Evolutionary conservation across 2,113 vertebrate genomes (phyloP).

Genomic region (Patagioenas fasciata): DNA sequence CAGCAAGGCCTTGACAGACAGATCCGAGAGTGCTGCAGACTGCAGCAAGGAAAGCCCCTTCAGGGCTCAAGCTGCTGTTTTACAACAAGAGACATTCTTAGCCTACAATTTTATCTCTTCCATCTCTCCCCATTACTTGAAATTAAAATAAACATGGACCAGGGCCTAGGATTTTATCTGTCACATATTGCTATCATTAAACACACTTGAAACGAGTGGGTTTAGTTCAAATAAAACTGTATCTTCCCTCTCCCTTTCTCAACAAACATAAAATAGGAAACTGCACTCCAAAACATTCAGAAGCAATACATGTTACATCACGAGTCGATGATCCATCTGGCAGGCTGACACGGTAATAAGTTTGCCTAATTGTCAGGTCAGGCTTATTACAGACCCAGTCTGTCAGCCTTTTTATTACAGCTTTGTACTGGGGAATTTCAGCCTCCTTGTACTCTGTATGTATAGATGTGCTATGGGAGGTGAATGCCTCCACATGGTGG

Average conservation of each 20-base stretch:
- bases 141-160: constrained; percentile 75
- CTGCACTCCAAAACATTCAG: constrained; percentile 58
- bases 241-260: constrained; percentile 54
- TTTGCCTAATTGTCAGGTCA: constrained; percentile 79
- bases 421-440: constrained; percentile 50
- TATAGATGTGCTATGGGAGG: background rate
- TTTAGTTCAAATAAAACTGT: constrained; percentile 77
- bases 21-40: background rate
- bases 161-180: constrained; percentile 74
- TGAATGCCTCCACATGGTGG: background rate
- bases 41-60: constrained; percentile 1
- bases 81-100: constrained; percentile 38
- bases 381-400: constrained; percentile 66
- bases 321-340: constrained; percentile 75
- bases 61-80: constrained; percentile 12
- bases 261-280: constrained; percentile 68
- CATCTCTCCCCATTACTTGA: constrained; percentile 39
- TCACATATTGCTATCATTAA: constrained; percentile 77
- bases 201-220: constrained; percentile 74
- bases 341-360: constrained; percentile 72
- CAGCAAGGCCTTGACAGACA: background rate
- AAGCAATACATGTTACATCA: constrained; percentile 58
- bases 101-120: constrained; percentile 46
- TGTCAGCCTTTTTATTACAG: constrained; percentile 64
- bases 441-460: background rate